Base-by-base conservation (phyloP, 92 coral and sea anemone species). In the Anthopleura xanthogrammica region DNA sequence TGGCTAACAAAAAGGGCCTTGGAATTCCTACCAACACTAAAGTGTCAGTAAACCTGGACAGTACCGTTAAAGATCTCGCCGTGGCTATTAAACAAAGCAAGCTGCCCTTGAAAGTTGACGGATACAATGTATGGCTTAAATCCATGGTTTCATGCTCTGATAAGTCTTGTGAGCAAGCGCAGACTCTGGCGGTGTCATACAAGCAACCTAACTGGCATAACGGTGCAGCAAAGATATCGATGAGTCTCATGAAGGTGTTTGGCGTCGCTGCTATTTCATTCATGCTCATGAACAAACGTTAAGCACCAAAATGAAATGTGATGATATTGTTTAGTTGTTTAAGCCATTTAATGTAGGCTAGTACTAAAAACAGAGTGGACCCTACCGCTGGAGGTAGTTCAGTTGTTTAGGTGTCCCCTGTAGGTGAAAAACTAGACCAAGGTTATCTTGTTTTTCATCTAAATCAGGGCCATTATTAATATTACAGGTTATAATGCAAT, bases 1-100 rank as follows among this genome's bases (percentile, higher is more conserved):
- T 91, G 54, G 94, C 87, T 36, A 92, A 91, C 80, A 83, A 54
- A 70, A 89, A 86, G 60, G 80, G 77, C 8, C 72, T 86, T 0
- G 86, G 83, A 0, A 57, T 89, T 39, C 48, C 76, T n/a, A 58
- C 20, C 55, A 72, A 73, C 17, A 55, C 79, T 58, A 84, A 79
- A 10, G 76, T 79, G 5, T 54, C 72, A 12, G 79, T 77, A 6
- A 75, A 89, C 83, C 60, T 91, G 74, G 86, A 60, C 76, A 60
- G 29, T 5, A 80, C 85, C 2, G 29, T 86, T 52, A 41, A 41
- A 22, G 39, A 48, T 56, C 57, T 89, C 43, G 77, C 87, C 40
- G 17, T 70, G 29, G 87, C 92, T 72, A 81, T 91, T 16, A 60
- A 64, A 16, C 57, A 71, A 40, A 86, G 83, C 41, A 68, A 41